A percentile compares a stretch with the other conserved stretches of the same genome.
These are phyloP conservation scores for Cyclophora albipunctata DNA, from an alignment of 2,888 invertebrate genomes.

Conservation along the genomic window DNA sequence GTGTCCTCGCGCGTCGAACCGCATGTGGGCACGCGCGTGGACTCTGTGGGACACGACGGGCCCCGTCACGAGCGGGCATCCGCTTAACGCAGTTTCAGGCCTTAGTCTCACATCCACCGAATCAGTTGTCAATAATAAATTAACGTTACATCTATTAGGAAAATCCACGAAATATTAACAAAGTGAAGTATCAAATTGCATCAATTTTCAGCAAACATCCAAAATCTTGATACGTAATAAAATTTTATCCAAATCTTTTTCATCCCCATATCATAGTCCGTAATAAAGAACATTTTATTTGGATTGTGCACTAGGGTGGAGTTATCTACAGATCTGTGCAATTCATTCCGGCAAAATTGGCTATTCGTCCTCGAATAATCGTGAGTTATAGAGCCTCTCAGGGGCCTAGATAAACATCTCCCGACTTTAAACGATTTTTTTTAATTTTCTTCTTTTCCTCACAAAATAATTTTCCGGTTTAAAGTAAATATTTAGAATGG, in stretches of 20 bases:
- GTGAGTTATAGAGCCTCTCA: constrained; percentile 43
- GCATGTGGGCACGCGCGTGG: too few relatives aligned
- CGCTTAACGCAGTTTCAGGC: too few relatives aligned
- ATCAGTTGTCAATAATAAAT: too few relatives aligned
- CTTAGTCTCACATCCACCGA: too few relatives aligned
- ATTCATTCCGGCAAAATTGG: constrained; percentile 58
- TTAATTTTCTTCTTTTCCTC: constrained; percentile 21
- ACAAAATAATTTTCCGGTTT: constrained; percentile 14
- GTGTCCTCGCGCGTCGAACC: too few relatives aligned
- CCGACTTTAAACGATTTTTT: constrained; percentile 26
- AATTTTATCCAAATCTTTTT: constrained; percentile 1
- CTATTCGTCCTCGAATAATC: constrained; percentile 54
- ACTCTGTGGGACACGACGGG: too few relatives aligned
- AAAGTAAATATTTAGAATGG: constrained; percentile 7
- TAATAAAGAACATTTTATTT: constrained; percentile 5
- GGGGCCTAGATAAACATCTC: constrained; percentile 34
- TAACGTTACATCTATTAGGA: too few relatives aligned
- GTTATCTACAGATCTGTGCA: constrained; percentile 49
- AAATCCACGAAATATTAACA: too few relatives aligned
- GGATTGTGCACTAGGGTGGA: constrained; percentile 15
- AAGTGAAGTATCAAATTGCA: constrained; percentile 1
- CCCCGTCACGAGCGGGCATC: too few relatives aligned
- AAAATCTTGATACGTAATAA: background rate
- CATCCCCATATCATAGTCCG: constrained; percentile 1
- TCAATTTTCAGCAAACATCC: background rate